Base-by-base conservation (phyloP, 2,797 vertebrate genomes). In the Pampus argenteus region DNA sequence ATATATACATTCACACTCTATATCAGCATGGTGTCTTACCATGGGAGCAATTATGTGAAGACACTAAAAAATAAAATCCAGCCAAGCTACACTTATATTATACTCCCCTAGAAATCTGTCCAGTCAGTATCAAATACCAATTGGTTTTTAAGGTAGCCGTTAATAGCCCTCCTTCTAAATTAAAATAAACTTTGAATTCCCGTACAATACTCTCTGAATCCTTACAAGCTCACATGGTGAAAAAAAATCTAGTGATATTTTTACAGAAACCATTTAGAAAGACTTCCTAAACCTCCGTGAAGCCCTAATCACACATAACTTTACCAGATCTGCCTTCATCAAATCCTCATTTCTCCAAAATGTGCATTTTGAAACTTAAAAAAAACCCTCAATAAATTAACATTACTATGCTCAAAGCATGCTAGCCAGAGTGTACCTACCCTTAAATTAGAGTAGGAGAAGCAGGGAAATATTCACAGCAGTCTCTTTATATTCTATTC, bases 391-490 rank as follows among this genome's bases (percentile, higher is more conserved):
- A 7, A 29, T 28, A 18, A 56, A 26, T 40, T 40, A 40, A 40
- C 14, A 28, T 18, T 22, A 48, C 18, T 17, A 14, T 31, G 40
- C 57, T 50, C 26, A 64, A 60, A 71, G 63, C 20, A 45, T 29
- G 25, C n/a, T 11, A 45, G 25, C 57, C 23, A 31, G 52, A 51
- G 18, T 57, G 64, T 56, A 72, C 22, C 25, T 40, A 22, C 15
- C 6, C 23, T 22, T 36, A 26, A 28, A 65, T 57, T 38, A 44
- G 23, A 50, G 56, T 4, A 36, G 20, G 31, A 45, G 25, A 69
- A 23, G 9, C 0, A 49, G 38, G 23, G 20, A 52, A 66, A 47
- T 66, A 66, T 28, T 78, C 62, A 68, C 64, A 81, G 64, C 45
- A 67, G 40, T 45, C 25, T 44, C 31, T 56, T 66, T 29, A 73